Evolutionary conservation across 1,140 invertebrate genomes (phyloP), one percentile per base, ranked within the genome.

Genomic region (Drosophila micromelanica): DNA sequence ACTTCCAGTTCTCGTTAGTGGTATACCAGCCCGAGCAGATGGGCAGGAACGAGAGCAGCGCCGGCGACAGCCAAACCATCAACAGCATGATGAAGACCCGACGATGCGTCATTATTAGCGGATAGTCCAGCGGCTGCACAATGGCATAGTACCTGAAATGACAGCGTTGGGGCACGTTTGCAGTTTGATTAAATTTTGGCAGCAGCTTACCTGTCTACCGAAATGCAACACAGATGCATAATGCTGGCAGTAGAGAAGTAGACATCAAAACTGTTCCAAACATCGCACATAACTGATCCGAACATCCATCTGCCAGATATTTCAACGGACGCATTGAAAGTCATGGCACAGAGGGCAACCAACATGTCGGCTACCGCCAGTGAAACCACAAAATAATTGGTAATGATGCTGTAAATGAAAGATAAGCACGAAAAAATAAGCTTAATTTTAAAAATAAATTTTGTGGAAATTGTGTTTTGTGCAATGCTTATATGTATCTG

Each of bases 371-470:
- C 97, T 35, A 97, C 93, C 0, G 97, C 96, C 48, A 99, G 92
- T 0, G 97, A 98, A 5, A 98, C 97, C 30, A 98, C 97, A 92
- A 99, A 98, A 91, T 97, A 98, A 92, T 98, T 99, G n/a, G 98
- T 98, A 62, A 98, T 97, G 9, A 97, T 96, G 69, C 84, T 87
- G 76, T 46, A 74, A 63, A 61, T 48, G 15, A 23, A 8, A 17
- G 12, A 60, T 13, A 35, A 37, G 37, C 8, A 43, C 6, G 40
- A 0, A 55, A 20, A 30, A 5, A 8, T 27, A 43, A 54, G 8
- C 35, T 45, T n/a, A 17, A 17, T 17, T 17, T 17, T 17, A 17
- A 56, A 23, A 23, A 23, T 3, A 23, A 65, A n/a, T n/a, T 5
- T 46, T 56, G n/a, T 17, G 13, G 32, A 65, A 55, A 65, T 46